A percentile compares a stretch with the other conserved stretches of the same genome.
phyloP scores from a whole-genome alignment of 2,888 invertebrate species.

The Anorthoa munda region DNA sequence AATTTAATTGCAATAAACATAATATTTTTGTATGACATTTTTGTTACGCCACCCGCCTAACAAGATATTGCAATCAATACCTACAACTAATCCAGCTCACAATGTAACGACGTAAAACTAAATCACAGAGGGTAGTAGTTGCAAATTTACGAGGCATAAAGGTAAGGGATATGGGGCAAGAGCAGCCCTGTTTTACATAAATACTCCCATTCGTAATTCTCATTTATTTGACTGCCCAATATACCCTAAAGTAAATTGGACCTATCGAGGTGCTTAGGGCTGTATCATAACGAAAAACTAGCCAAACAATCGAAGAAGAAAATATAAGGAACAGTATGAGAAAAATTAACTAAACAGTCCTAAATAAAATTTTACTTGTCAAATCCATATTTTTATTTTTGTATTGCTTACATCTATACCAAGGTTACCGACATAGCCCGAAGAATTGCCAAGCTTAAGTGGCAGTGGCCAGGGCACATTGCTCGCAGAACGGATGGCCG shows the following conservation, averaged over 20 bases:
- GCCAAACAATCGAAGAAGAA: not conserved
- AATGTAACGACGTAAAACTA: conserved; percentile 49
- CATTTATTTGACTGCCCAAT: conserved; percentile 66
- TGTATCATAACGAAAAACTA: conserved; percentile 12
- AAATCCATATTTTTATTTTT: too few species aligned
- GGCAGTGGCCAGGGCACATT: too few species aligned
- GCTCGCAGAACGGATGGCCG: too few species aligned
- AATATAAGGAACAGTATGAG: too few species aligned
- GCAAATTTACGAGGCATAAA: conserved; percentile 62
- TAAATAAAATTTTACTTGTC: too few species aligned
- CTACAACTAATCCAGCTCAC: conserved; percentile 35
- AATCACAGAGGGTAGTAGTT: conserved; percentile 56
- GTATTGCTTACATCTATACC: too few species aligned
- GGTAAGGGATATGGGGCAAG: conserved; percentile 60
- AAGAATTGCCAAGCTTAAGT: too few species aligned
- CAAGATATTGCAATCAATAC: conserved; percentile 36
- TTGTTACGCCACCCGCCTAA: not conserved
- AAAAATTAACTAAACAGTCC: not conserved
- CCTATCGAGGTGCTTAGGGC: conserved; percentile 42
- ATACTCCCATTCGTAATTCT: conserved; percentile 64
- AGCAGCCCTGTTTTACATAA: conserved; percentile 64
- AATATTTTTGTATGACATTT: not conserved
- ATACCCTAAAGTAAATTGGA: conserved; percentile 59
- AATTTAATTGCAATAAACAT: too few species aligned
- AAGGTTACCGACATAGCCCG: too few species aligned